Percentiles rank a stretch among this genome's conserved stretches.
phyloP scores from a whole-genome alignment of 2,113 vertebrate species.

The cat (Felis catus) region DNA sequence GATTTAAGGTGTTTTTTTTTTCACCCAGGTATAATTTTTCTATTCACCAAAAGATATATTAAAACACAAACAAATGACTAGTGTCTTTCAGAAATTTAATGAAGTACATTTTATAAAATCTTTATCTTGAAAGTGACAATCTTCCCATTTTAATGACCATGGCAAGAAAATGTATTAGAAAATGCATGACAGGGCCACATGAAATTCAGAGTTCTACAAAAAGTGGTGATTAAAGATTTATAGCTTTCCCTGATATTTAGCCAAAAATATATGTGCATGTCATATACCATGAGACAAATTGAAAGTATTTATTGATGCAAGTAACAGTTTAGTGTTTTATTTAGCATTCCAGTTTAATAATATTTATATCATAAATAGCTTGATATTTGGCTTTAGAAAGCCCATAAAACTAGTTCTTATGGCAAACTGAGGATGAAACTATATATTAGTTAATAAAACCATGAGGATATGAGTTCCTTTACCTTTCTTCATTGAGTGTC shows the following conservation, averaged over 20 bases:
- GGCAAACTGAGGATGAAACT: not conserved
- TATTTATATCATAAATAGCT: not conserved
- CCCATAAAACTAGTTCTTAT: not conserved
- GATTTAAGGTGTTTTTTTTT: not conserved
- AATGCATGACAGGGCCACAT: not conserved
- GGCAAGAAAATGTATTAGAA: not conserved
- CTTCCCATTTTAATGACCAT: not conserved
- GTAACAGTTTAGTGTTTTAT: not conserved
- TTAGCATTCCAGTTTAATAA: not conserved
- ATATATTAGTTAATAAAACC: not conserved
- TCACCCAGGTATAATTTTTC: not conserved
- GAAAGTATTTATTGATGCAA: not conserved
- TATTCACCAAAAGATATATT: not conserved
- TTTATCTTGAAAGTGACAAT: not conserved
- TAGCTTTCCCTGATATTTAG: not conserved
- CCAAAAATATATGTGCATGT: not conserved
- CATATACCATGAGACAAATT: not conserved
- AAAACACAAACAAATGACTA: not conserved
- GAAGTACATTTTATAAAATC: not conserved
- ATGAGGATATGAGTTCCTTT: not conserved
- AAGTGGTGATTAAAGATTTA: not conserved
- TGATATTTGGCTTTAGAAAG: not conserved
- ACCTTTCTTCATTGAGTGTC: not conserved
- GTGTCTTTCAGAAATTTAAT: not conserved
- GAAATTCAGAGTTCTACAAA: slow-evolving; percentile 1